Evolutionary conservation across 37 sponge, comb jelly and placozoan genomes (phyloP), one percentile per base, ranked within the genome.

Genomic region (Tethya wilhelma): DNA sequence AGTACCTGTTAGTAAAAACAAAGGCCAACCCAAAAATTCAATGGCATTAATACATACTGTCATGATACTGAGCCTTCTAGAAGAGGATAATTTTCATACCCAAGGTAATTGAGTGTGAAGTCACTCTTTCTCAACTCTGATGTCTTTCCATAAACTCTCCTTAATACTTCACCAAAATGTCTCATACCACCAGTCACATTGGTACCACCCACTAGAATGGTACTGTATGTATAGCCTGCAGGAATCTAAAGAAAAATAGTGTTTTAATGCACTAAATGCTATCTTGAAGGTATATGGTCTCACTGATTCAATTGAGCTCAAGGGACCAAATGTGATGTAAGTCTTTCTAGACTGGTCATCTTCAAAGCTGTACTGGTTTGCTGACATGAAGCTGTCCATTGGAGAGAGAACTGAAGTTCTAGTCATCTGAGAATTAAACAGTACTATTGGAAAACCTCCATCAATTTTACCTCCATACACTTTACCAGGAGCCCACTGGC

Each of bases 31-130:
- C n/a, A n/a, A n/a, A n/a, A n/a, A n/a, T n/a, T n/a, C n/a, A n/a
- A n/a, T n/a, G n/a, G n/a, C n/a, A n/a, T n/a, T n/a, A n/a, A n/a
- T n/a, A n/a, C n/a, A n/a, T n/a, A n/a, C n/a, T n/a, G n/a, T n/a
- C n/a, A n/a, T n/a, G n/a, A n/a, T n/a, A n/a, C n/a, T n/a, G n/a
- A n/a, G n/a, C n/a, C n/a, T n/a, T n/a, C n/a, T n/a, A n/a, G n/a
- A n/a, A n/a, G n/a, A n/a, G n/a, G n/a, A n/a, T n/a, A n/a, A n/a
- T n/a, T n/a, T 11, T 40, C 83, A 44, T 42, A 90, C 85, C 93
- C 93, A 26, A 92, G 81, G 44, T 92, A 88, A 82, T 92, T 92
- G 63, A 92, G 79, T 66, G 78, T 67, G 56, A 86, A 87, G 70
- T 92, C 93, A 53, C 28, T 66, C 56, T 43, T 42, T 19, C 93